A percentile compares a stretch with the other conserved stretches of the same genome.
Conservation (phyloP, 2,113 vertebrate species). For the Python bivittatus region DNA sequence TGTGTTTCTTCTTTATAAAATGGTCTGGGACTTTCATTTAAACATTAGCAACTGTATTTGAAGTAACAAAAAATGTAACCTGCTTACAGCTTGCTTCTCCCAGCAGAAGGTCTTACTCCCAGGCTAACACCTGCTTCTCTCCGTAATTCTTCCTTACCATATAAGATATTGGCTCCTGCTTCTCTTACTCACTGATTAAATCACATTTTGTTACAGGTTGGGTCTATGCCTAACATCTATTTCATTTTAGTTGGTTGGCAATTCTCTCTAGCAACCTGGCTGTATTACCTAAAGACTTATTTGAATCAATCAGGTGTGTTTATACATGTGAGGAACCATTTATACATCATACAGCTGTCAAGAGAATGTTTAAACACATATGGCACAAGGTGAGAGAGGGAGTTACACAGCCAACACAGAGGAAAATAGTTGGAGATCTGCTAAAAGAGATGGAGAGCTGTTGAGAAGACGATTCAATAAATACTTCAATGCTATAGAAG, state of each 20-base stretch:
- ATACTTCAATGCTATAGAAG: neutral
- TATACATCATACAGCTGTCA: neutral
- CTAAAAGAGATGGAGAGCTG: neutral
- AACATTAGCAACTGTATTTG: neutral
- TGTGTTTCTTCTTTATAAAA: neutral
- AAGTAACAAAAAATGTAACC: neutral
- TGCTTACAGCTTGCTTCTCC: neutral
- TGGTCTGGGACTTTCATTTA: neutral
- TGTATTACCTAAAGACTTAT: neutral
- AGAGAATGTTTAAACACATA: neutral
- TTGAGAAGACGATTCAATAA: neutral
- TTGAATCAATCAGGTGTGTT: neutral
- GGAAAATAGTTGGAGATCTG: neutral
- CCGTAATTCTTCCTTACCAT: neutral
- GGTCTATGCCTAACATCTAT: neutral
- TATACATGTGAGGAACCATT: neutral
- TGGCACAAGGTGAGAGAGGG: neutral
- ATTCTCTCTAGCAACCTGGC: neutral
- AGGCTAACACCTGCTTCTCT: neutral
- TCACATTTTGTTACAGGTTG: neutral
- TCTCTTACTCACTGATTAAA: neutral
- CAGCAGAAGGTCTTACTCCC: neutral
- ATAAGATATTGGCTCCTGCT: neutral
- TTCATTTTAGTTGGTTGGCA: neutral
- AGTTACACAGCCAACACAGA: neutral